These are phyloP conservation scores for Chauna torquata DNA, from an alignment of 2,113 vertebrate genomes.

Conservation along the genomic window DNA sequence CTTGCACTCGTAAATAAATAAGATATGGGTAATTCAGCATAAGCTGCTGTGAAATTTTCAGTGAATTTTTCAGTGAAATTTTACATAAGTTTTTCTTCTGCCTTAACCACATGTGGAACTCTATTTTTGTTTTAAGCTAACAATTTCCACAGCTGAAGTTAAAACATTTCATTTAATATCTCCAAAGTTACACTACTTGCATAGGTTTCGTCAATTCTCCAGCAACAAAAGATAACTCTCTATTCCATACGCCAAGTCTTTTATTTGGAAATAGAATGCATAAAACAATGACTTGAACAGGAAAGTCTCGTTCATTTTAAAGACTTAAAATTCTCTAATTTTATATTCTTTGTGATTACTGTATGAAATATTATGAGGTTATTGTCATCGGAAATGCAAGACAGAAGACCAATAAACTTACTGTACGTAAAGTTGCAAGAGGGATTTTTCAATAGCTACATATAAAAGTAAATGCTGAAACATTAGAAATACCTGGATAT, in stretches of 20 bases:
- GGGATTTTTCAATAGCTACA: not conserved
- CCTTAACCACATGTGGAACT: not conserved
- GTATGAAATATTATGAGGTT: not conserved
- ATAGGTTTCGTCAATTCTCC: not conserved
- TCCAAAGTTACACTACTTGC: not conserved
- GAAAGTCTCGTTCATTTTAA: conserved; percentile 10
- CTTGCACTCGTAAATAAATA: not conserved
- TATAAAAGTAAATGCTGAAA: not conserved
- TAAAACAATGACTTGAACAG: conserved; percentile 20
- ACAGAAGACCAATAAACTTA: not conserved
- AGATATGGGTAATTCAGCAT: not conserved
- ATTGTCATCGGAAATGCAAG: not conserved
- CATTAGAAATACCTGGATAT: not conserved
- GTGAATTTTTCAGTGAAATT: not conserved
- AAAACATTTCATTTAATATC: not conserved
- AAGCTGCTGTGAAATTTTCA: no score
- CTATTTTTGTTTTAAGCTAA: not conserved
- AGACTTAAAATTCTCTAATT: not conserved
- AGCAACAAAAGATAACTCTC: not conserved
- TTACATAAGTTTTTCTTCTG: not conserved
- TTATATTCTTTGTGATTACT: not conserved
- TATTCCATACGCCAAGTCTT: not conserved
- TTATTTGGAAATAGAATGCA: conserved; percentile 61
- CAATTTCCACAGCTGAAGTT: not conserved
- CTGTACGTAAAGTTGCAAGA: not conserved